These are phyloP conservation scores for Fistularia commersonii DNA, from an alignment of 2,797 vertebrate genomes.

Conservation along the genomic window DNA sequence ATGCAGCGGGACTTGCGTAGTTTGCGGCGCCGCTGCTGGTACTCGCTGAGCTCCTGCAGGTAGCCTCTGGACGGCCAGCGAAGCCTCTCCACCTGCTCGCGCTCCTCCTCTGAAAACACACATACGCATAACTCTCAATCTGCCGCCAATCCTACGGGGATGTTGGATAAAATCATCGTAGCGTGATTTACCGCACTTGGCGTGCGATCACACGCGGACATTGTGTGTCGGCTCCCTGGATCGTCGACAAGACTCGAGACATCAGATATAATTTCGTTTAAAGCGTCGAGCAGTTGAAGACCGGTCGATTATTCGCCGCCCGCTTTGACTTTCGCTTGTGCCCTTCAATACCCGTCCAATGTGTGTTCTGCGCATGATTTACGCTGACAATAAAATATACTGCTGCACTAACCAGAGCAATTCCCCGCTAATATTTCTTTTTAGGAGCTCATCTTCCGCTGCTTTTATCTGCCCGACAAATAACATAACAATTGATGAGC, in stretches of 20 bases:
- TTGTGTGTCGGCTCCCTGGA: too few relatives aligned
- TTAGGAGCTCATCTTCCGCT: constrained; percentile 4
- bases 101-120: constrained; percentile 84
- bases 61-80: constrained; percentile 92
- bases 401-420: constrained; percentile 19
- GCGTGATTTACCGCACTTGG: constrained; percentile 20
- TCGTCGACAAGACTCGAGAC: background rate
- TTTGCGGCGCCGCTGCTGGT: constrained; percentile 89
- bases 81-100: constrained; percentile 88
- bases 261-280: constrained; percentile 15
- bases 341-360: constrained; percentile 50
- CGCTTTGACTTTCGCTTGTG: constrained; percentile 23
- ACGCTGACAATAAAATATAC: constrained; percentile 52
- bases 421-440: constrained; percentile 21
- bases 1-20: constrained; percentile 87
- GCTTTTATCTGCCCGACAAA: background rate
- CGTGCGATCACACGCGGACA: background rate
- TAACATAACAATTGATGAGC: too few relatives aligned
- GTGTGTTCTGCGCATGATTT: constrained; percentile 26
- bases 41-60: constrained; percentile 93
- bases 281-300: background rate
- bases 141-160: background rate
- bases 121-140: background rate
- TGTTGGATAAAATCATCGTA: background rate
- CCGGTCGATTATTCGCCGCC: constrained; percentile 1